Evolutionary conservation across 2,888 invertebrate genomes (phyloP).

Genomic region (Amblyjoppa proteus): DNA sequence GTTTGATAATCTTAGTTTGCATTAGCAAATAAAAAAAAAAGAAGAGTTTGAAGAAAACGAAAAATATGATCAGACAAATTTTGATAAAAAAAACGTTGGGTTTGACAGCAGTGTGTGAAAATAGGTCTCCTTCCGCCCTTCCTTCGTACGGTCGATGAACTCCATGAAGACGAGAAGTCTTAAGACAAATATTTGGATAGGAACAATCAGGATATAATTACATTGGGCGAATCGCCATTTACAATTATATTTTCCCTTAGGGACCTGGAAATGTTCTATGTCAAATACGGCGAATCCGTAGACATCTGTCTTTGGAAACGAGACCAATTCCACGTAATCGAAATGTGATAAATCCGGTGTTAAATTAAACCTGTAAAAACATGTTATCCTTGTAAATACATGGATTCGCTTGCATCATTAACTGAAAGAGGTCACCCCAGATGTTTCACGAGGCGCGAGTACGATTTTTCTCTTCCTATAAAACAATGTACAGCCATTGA

Average conservation of each 20-base stretch:
- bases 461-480: background rate
- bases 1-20: background rate
- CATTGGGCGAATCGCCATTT: too few relatives aligned
- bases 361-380: background rate
- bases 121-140: background rate
- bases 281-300: too few relatives aligned
- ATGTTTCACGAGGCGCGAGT: background rate
- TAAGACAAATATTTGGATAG: constrained; percentile 21
- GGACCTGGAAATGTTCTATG: too few relatives aligned
- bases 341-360: too few relatives aligned
- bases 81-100: background rate
- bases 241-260: too few relatives aligned
- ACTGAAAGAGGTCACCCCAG: background rate
- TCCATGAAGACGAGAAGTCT: constrained; percentile 1
- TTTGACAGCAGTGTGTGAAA: background rate
- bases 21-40: background rate
- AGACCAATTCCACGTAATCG: too few relatives aligned
- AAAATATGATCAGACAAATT: background rate
- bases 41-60: background rate
- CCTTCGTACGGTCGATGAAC: constrained; percentile 17
- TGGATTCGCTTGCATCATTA: background rate
- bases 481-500: background rate
- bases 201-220: constrained; percentile 15
- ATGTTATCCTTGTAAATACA: background rate
- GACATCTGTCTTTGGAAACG: too few relatives aligned